phyloP scores from a whole-genome alignment of 2,888 invertebrate genomes.

The Pandemis corylana region DNA sequence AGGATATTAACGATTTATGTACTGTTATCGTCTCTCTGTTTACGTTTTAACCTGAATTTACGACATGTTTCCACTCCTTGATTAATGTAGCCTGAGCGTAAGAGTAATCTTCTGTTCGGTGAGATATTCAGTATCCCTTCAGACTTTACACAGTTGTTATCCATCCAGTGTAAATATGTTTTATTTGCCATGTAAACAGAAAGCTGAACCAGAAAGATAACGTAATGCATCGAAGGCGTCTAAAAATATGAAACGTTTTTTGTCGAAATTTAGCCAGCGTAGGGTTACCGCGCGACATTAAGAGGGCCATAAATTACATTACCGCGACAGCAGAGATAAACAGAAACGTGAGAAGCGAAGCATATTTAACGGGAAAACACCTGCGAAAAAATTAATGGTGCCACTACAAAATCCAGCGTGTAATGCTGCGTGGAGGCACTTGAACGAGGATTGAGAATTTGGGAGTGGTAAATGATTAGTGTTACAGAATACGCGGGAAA shows the following conservation, averaged over 20 bases:
- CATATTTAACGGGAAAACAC: constrained; percentile 33
- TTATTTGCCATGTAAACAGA: constrained; percentile 33
- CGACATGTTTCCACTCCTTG: constrained; percentile 4
- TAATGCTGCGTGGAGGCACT: background rate
- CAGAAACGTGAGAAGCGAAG: constrained; percentile 40
- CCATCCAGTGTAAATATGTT: constrained; percentile 6
- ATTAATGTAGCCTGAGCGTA: background rate
- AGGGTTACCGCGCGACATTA: constrained; percentile 40
- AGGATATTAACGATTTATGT: constrained; percentile 10
- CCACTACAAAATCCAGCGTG: background rate
- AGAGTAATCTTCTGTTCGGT: constrained; percentile 4
- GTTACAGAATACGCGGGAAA: too few species aligned
- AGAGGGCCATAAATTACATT: constrained; percentile 37
- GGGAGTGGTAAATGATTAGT: too few species aligned
- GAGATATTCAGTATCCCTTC: constrained; percentile 12
- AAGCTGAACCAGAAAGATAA: constrained; percentile 27
- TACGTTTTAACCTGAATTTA: constrained; percentile 1
- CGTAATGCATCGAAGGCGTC: constrained; percentile 29
- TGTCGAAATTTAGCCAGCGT: constrained; percentile 33
- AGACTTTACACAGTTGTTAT: constrained; percentile 14
- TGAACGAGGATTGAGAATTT: background rate
- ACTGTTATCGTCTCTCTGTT: constrained; percentile 3
- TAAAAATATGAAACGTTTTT: constrained; percentile 40
- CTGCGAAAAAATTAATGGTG: constrained; percentile 34
- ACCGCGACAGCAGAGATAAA: constrained; percentile 36